phyloP scores from a whole-genome alignment of 1,140 invertebrate species.

The Homalodisca vitripennis region DNA sequence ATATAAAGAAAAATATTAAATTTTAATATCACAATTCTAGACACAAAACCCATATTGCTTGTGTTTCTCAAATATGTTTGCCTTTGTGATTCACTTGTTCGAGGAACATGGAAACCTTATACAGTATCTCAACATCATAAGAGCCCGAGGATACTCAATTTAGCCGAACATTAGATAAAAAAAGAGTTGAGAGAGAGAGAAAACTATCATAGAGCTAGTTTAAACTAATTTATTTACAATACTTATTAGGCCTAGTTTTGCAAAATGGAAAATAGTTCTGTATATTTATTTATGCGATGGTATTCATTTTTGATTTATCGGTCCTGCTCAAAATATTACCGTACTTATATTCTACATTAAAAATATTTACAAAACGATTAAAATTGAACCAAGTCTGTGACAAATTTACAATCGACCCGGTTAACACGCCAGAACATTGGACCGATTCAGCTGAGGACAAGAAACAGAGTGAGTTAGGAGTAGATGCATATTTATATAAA shows the following conservation, averaged over 20 bases:
- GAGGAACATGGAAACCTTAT: background rate
- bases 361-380: conserved; percentile 12
- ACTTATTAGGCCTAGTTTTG: conserved; percentile 24
- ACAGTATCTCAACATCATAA: background rate
- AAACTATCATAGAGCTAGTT: conserved; percentile 21
- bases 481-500: conserved; percentile 28
- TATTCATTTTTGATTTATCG: conserved; percentile 10
- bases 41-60: conserved; percentile 22
- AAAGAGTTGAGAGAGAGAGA: conserved; percentile 20
- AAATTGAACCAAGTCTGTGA: background rate
- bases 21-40: conserved; percentile 16
- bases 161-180: conserved; percentile 6
- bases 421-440: background rate
- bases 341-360: conserved; percentile 14
- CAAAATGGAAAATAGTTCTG: conserved; percentile 23
- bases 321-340: conserved; percentile 23
- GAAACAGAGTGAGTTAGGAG: conserved; percentile 3
- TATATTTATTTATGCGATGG: conserved; percentile 7
- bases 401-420: background rate
- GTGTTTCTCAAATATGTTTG: too few species aligned
- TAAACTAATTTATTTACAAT: conserved; percentile 21
- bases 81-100: background rate
- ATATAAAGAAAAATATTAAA: conserved; percentile 10
- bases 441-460: background rate
- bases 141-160: background rate